These are phyloP conservation scores for Dexiosoma caninum DNA, from an alignment of 2,888 invertebrate genomes.

Conservation along the genomic window DNA sequence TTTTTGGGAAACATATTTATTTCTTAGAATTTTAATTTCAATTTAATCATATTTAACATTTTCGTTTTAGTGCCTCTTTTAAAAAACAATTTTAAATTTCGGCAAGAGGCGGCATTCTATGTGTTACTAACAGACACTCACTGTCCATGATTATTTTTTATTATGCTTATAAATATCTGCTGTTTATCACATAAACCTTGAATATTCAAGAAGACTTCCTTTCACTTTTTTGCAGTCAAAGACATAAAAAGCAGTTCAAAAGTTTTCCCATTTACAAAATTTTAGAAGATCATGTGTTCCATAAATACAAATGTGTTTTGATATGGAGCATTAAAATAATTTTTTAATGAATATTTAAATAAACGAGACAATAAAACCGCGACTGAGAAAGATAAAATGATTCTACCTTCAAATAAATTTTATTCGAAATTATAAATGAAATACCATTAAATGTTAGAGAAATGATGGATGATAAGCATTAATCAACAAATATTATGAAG, in stretches of 20 bases:
- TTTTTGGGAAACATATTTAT: not conserved
- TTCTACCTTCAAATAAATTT: not conserved
- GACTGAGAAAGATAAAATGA: not conserved
- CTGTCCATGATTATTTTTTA: slow-evolving; percentile 5
- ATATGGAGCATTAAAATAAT: no score
- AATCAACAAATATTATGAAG: not conserved
- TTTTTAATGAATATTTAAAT: not conserved
- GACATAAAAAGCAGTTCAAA: not conserved
- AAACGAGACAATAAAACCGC: not conserved
- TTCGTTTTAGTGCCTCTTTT: not conserved
- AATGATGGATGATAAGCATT: slow-evolving; percentile 11
- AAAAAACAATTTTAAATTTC: not conserved
- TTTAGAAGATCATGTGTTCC: not conserved
- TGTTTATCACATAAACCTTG: slow-evolving; percentile 30
- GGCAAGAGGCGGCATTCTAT: not conserved
- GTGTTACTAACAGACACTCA: not conserved
- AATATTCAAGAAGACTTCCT: slow-evolving; percentile 31
- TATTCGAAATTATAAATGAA: not conserved
- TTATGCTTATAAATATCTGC: not conserved
- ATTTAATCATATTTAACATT: not conserved
- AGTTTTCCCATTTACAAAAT: not conserved
- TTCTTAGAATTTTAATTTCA: not conserved
- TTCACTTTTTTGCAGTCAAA: slow-evolving; percentile 17
- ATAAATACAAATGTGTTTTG: not conserved
- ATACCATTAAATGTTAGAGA: not conserved